Conservation (phyloP, 2,888 invertebrate species). For the Herminia tarsipennalis region DNA sequence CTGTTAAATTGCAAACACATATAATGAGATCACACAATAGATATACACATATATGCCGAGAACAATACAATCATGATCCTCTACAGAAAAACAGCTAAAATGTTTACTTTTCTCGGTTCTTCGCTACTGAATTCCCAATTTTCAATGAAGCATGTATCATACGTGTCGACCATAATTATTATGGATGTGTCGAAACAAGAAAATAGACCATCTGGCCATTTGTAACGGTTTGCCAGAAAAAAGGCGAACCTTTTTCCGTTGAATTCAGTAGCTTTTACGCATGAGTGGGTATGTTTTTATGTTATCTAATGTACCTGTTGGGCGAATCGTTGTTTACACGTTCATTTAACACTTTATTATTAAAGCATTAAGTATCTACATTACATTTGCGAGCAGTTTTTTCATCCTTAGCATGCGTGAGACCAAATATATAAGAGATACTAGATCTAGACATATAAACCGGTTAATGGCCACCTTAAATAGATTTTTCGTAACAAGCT, state of each 20-base stretch:
- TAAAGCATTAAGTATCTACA: too few species aligned
- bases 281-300: conserved; percentile 50
- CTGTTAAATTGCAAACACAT: conserved; percentile 33
- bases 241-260: conserved; percentile 65
- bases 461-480: too few species aligned
- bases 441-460: too few species aligned
- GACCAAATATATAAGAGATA: too few species aligned
- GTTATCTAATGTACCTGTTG: conserved; percentile 54
- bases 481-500: too few species aligned
- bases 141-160: conserved; percentile 62
- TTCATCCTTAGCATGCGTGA: too few species aligned
- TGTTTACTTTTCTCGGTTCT: conserved; percentile 43
- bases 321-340: conserved; percentile 44
- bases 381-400: background rate
- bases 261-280: conserved; percentile 81
- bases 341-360: conserved; percentile 27
- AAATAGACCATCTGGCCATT: conserved; percentile 79
- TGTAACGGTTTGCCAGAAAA: conserved; percentile 75
- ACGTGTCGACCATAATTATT: conserved; percentile 71
- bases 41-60: conserved; percentile 12
- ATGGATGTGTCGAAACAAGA: conserved; percentile 70
- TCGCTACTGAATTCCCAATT: conserved; percentile 59
- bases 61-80: conserved; percentile 24
- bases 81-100: conserved; percentile 24
- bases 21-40: conserved; percentile 29